These are phyloP conservation scores for Chionoecetes opilio DNA, from an alignment of 1,140 invertebrate species.

Conservation along the genomic window DNA sequence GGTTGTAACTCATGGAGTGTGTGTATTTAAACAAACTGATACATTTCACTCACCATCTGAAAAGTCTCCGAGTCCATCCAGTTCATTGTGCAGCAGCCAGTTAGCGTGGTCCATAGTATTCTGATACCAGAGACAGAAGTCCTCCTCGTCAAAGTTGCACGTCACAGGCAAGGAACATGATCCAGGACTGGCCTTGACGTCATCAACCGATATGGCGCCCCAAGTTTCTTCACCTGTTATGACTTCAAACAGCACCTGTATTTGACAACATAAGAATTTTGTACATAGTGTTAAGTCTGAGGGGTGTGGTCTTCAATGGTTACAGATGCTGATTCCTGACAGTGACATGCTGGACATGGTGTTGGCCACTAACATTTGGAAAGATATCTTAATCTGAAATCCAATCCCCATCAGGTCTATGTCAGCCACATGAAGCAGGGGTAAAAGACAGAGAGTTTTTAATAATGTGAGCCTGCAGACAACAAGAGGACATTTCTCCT, in stretches of 20 bases:
- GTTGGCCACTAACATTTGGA: too few relatives aligned
- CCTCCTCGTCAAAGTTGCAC: conserved; percentile 57
- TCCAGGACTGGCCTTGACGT: conserved; percentile 37
- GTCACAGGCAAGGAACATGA: conserved; percentile 46
- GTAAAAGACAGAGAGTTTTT: too few relatives aligned
- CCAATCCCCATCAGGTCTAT: too few relatives aligned
- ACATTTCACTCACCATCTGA: conserved; percentile 38
- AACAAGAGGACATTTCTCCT: too few relatives aligned
- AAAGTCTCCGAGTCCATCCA: conserved; percentile 61
- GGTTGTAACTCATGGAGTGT: too few relatives aligned
- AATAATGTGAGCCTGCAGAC: too few relatives aligned
- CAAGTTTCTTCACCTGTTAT: conserved; percentile 19
- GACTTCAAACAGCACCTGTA: conserved; percentile 69
- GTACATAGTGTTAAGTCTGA: not conserved
- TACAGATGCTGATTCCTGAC: too few relatives aligned
- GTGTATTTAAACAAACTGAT: not conserved
- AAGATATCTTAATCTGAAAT: too few relatives aligned
- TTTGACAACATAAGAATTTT: not conserved
- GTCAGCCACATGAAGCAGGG: too few relatives aligned
- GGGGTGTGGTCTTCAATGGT: too few relatives aligned
- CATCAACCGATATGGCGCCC: conserved; percentile 57
- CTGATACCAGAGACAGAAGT: conserved; percentile 63
- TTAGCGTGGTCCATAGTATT: not conserved
- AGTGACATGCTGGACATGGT: too few relatives aligned
- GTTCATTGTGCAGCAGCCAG: conserved; percentile 35